A percentile compares a stretch with the other conserved stretches of the same genome.
These are phyloP conservation scores for Acanthosepion esculentum DNA, from an alignment of 2,888 invertebrate species.

Conservation along the genomic window DNA sequence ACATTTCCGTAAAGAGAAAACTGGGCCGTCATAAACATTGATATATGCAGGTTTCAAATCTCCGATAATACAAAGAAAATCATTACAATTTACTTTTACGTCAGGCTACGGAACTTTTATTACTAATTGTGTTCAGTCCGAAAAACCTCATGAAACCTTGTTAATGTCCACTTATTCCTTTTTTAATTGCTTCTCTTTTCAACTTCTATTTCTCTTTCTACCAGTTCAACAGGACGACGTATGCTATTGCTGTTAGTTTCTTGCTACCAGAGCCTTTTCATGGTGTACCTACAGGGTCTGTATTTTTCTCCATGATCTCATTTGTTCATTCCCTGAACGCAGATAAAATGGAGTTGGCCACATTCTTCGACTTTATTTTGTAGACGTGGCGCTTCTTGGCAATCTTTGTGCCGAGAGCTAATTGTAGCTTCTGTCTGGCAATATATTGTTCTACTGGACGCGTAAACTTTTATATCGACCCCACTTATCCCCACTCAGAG, in stretches of 20 bases:
- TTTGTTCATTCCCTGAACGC: neutral
- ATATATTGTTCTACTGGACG: neutral
- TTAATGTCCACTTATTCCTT: neutral
- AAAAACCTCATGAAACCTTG: neutral
- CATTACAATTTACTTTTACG: neutral
- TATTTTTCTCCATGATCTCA: neutral
- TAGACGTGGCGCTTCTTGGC: neutral
- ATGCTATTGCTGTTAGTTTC: neutral
- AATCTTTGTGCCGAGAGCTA: neutral
- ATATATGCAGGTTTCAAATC: neutral
- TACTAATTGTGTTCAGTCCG: neutral
- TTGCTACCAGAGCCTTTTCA: neutral
- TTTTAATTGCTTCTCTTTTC: neutral
- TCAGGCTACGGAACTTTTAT: neutral
- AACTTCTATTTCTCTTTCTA: no score
- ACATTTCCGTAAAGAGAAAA: neutral
- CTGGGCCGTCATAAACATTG: neutral
- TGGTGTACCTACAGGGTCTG: neutral
- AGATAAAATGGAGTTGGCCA: neutral
- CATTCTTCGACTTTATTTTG: conserved; percentile 14
- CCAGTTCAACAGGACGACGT: neutral
- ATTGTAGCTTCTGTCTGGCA: neutral
- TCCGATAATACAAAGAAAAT: neutral
- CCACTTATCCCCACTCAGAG: neutral
- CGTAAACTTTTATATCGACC: conserved; percentile 6